Evolutionary conservation across 2,888 invertebrate species (phyloP), one percentile per base, ranked within the genome.

Genomic region (Stenodera caucasica): DNA sequence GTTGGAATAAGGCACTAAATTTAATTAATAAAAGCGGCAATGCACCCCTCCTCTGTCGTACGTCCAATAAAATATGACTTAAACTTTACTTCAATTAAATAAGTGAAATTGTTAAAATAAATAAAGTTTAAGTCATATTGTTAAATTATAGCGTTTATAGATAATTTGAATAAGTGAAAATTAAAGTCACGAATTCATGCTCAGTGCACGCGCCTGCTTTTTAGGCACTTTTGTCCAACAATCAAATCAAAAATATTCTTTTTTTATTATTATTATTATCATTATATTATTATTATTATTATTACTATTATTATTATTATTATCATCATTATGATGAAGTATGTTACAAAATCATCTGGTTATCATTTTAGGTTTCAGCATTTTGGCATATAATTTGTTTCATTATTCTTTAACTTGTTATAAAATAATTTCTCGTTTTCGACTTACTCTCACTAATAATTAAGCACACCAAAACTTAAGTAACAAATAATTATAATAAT

Each of bases 11-110:
- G 78, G 80, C 80, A 80, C 80, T 79, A 78, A 78, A 70, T 75
- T 75, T 40, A 18, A 40, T 11, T 18, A 18, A 18, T 18, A 40
- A 14, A 68, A 67, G 78, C 77, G 74, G 79, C 79, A 79, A 78
- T 78, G 80, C 80, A 80, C 81, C 80, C 79, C 78, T 79, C 78
- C 79, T 40, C 18, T 76, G 73, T 71, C 75, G 78, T 77, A 79
- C 80, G 80, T 80, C 80, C 80, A 80, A 70, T 67, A 67, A 64
- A 60, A 70, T 68, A 64, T 62, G 64, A 63, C 66, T 58, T 65
- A 60, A 53, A 68, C 56, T 56, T 33, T 53, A 59, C 56, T 64
- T 35, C 40, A 55, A 49, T 57, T 32, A 18, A 53, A 62, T 58
- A 56, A 57, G 49, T 45, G 60, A 53, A 29, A 57, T 55, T 53